Conservation (phyloP, 2,113 vertebrate genomes). For the Bothrops jararaca region DNA sequence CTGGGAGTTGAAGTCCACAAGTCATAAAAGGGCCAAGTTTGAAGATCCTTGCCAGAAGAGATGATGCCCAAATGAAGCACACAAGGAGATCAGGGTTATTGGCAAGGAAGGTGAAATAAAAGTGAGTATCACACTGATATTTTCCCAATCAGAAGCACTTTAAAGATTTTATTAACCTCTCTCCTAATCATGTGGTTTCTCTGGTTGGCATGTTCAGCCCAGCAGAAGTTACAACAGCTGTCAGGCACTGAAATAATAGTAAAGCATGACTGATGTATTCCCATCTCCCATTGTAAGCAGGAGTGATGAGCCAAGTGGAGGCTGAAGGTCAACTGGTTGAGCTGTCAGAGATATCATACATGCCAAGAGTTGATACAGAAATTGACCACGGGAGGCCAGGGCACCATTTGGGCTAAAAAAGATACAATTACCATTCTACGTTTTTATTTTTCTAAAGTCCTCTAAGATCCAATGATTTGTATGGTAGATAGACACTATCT, state of each 20-base stretch:
- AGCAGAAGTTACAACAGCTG: constrained; percentile 22
- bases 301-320: background rate
- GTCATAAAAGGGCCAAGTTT: too few relatives aligned
- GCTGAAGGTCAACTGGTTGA: background rate
- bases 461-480: background rate
- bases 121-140: background rate
- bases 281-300: background rate
- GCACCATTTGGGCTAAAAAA: background rate
- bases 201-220: constrained; percentile 20
- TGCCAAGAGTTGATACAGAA: background rate
- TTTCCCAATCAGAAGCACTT: constrained; percentile 5
- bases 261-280: constrained; percentile 20
- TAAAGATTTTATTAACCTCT: constrained; percentile 18
- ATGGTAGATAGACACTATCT: background rate
- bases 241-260: constrained; percentile 22
- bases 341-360: background rate
- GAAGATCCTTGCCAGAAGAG: too few relatives aligned
- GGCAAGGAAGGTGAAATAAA: background rate
- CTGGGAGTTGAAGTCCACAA: too few relatives aligned
- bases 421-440: background rate
- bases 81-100: background rate
- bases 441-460: background rate
- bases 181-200: background rate
- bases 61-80: background rate
- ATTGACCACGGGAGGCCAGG: background rate